Conservation (phyloP, 2,888 invertebrate genomes). For the Cecidostiba fungosa region DNA sequence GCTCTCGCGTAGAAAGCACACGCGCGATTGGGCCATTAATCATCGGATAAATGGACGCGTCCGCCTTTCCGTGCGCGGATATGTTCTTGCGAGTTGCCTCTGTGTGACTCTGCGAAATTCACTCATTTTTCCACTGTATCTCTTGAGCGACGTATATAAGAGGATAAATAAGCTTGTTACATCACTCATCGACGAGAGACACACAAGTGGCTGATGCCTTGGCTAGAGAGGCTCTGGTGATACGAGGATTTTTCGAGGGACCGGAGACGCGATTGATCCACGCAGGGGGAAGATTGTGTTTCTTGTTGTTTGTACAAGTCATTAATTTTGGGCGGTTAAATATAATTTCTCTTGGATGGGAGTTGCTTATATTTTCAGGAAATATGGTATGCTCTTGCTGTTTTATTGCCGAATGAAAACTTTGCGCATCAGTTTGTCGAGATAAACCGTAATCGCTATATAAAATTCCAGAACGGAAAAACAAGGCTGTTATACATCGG, state of each 20-base stretch:
- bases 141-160: neutral
- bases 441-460: neutral
- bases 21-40: slow-evolving; percentile 59
- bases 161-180: slow-evolving; percentile 40
- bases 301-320: neutral
- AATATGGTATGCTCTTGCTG: neutral
- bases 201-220: neutral
- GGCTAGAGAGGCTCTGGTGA: neutral
- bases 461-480: no score
- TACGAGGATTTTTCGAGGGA: neutral
- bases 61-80: slow-evolving; percentile 19
- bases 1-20: neutral
- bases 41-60: slow-evolving; percentile 56
- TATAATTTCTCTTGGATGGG: neutral
- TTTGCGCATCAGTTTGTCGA: neutral
- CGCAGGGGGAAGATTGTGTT: neutral
- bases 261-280: neutral
- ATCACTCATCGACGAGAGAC: slow-evolving; percentile 17
- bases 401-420: neutral
- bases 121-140: slow-evolving; percentile 36
- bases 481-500: neutral
- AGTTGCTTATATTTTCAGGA: neutral
- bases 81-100: slow-evolving; percentile 19
- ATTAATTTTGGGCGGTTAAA: slow-evolving; percentile 26
- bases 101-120: slow-evolving; percentile 51